Conservation (phyloP, 2,888 invertebrate species). For the Microchrysa polita region DNA sequence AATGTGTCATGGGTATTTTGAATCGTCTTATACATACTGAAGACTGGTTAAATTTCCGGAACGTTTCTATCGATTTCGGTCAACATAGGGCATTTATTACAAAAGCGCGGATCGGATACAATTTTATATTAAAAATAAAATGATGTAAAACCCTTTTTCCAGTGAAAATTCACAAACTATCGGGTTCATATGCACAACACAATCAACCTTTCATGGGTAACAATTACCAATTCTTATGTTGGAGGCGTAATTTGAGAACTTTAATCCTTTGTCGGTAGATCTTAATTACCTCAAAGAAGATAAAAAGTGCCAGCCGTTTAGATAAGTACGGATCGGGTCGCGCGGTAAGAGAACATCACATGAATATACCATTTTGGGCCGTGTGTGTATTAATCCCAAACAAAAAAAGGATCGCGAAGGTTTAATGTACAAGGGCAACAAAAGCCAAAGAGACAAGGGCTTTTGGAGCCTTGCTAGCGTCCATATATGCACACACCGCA, state of each 20-base stretch:
- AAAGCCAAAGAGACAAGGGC: neutral
- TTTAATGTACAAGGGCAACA: neutral
- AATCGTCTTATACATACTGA: too few species aligned
- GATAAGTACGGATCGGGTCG: too few species aligned
- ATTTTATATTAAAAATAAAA: neutral
- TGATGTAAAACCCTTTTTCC: constrained; percentile 3
- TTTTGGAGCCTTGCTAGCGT: neutral
- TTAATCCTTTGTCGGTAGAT: constrained; percentile 41
- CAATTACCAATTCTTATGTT: constrained; percentile 38
- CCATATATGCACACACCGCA: too few species aligned
- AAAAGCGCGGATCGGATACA: neutral
- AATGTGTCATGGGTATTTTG: too few species aligned
- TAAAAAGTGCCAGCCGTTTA: neutral
- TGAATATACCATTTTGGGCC: too few species aligned
- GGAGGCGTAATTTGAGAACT: constrained; percentile 43
- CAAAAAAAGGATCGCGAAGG: too few species aligned
- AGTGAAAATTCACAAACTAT: constrained; percentile 35
- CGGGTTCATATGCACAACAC: constrained; percentile 20
- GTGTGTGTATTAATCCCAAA: too few species aligned
- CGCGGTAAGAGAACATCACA: too few species aligned
- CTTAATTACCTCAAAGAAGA: constrained; percentile 38
- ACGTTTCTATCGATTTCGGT: too few species aligned
- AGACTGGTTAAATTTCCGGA: too few species aligned
- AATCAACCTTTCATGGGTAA: constrained; percentile 19
- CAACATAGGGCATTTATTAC: too few species aligned